phyloP scores from a whole-genome alignment of 23 tunicate species.

The Phallusia fumigata region DNA sequence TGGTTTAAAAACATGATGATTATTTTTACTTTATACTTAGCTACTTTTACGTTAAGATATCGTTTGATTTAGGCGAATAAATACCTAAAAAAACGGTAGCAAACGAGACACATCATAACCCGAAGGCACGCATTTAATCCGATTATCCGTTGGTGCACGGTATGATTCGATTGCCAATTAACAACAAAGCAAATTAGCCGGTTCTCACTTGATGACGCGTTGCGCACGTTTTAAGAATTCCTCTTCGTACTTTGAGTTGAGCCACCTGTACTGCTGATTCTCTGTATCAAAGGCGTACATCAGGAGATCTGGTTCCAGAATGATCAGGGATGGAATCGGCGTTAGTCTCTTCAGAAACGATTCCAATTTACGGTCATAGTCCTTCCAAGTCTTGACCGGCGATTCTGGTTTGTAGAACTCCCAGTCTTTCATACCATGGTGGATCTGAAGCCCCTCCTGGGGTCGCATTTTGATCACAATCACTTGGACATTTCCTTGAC shows the following conservation, averaged over 20 bases:
- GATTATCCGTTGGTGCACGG: too few relatives aligned
- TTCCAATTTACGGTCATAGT: slow-evolving; percentile 66
- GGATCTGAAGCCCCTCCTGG: slow-evolving; percentile 41
- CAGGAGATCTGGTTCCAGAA: slow-evolving; percentile 85
- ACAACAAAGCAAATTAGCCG: background rate
- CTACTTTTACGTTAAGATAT: too few relatives aligned
- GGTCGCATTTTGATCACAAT: slow-evolving; percentile 86
- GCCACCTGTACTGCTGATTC: slow-evolving; percentile 74
- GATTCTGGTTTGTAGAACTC: slow-evolving; percentile 77
- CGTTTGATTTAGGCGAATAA: too few relatives aligned
- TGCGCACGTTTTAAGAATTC: slow-evolving; percentile 73
- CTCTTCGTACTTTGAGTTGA: slow-evolving; percentile 64
- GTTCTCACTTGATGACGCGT: slow-evolving; percentile 52
- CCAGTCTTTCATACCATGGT: slow-evolving; percentile 39
- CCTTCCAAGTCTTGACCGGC: slow-evolving; percentile 45
- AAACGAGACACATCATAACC: too few relatives aligned
- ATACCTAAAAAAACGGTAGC: too few relatives aligned
- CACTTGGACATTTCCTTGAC: slow-evolving; percentile 64
- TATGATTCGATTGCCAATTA: background rate
- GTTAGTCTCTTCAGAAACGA: slow-evolving; percentile 28
- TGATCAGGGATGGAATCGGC: slow-evolving; percentile 63
- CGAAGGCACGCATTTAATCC: too few relatives aligned
- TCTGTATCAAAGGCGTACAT: slow-evolving; percentile 54
- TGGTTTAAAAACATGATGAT: too few relatives aligned
- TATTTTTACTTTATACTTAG: too few relatives aligned